Base-by-base conservation (phyloP, 2,888 invertebrate species). In the Yponomeuta plumbellus region DNA sequence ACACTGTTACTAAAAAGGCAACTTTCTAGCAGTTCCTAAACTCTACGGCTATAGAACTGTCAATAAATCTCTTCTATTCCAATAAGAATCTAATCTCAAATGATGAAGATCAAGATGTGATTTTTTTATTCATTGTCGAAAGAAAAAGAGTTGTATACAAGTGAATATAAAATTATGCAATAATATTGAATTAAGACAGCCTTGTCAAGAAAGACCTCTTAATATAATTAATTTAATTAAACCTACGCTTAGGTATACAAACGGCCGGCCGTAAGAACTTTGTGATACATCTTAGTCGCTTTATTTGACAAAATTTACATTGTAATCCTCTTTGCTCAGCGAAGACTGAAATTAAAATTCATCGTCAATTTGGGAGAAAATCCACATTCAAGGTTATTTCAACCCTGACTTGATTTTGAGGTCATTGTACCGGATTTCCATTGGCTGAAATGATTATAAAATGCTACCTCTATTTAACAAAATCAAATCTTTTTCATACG, bases 251-350 rank as follows among this genome's bases (percentile, higher is more conserved):
- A 52, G 17, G 44, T 52, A 52, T 52, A 52, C 44, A 52, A 52
- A 52, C 44, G 44, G 44, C 17, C 44, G 44, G 44, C 17, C 44
- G 17, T 52, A 17, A 52, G 44, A 17, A 52, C 17, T 5, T 52
- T 4, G 22, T 22, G 22, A 20, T 22, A 22, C 58, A 58, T 22
- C 22, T 59, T 59, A 23, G 21, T n/a, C 11, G 59, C 23, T 59
- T 59, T 59, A 59, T 59, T 76, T 75, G 74, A 82, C 77, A 80
- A 73, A 80, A 84, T 84, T 84, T 81, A 78, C 75, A 76, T 78
- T 76, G 70, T 76, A 77, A 80, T 79, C 77, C 73, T 74, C 68
- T 61, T 66, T 34, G 22, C 40, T 66, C 67, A 66, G 63, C 62
- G 61, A 57, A 66, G 67, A 66, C 63, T 64, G 52, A 67, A 65